These are phyloP conservation scores for Lordiphosa andalusiaca DNA, from an alignment of 2,888 invertebrate species.

Conservation along the genomic window DNA sequence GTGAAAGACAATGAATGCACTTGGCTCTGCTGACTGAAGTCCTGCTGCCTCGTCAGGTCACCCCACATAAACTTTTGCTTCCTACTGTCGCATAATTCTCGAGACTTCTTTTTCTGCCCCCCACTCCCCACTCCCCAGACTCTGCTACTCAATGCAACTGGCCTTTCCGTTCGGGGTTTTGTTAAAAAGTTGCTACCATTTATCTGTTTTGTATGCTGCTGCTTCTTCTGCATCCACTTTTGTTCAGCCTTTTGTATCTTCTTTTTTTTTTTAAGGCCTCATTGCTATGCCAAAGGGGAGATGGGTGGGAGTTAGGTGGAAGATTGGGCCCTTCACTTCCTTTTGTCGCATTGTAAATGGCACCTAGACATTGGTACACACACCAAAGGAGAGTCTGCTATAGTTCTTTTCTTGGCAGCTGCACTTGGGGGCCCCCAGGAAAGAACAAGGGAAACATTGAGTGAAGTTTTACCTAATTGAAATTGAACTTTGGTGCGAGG, in stretches of 20 bases:
- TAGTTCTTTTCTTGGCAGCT: conserved; percentile 10
- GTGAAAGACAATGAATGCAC: conserved; percentile 58
- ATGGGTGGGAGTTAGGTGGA: conserved; percentile 2
- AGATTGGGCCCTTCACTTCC: conserved; percentile 32
- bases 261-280: conserved; percentile 10
- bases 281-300: conserved; percentile 12
- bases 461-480: conserved; percentile 14
- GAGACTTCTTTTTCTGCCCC: not conserved
- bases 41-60: conserved; percentile 44
- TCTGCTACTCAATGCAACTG: conserved; percentile 49
- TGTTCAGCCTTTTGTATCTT: conserved; percentile 25
- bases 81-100: conserved; percentile 36
- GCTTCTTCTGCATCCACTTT: conserved; percentile 18
- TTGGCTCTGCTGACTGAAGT: conserved; percentile 21
- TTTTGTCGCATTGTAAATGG: conserved; percentile 52
- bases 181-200: conserved; percentile 69
- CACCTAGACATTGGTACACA: conserved; percentile 8
- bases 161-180: conserved; percentile 46
- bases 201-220: conserved; percentile 63
- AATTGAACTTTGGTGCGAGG: conserved; percentile 8
- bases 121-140: no score
- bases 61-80: conserved; percentile 68
- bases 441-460: conserved; percentile 5
- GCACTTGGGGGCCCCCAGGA: not conserved
- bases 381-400: not conserved